These are phyloP conservation scores for Pyrgilauda ruficollis DNA, from an alignment of 2,113 vertebrate species.

Conservation along the genomic window DNA sequence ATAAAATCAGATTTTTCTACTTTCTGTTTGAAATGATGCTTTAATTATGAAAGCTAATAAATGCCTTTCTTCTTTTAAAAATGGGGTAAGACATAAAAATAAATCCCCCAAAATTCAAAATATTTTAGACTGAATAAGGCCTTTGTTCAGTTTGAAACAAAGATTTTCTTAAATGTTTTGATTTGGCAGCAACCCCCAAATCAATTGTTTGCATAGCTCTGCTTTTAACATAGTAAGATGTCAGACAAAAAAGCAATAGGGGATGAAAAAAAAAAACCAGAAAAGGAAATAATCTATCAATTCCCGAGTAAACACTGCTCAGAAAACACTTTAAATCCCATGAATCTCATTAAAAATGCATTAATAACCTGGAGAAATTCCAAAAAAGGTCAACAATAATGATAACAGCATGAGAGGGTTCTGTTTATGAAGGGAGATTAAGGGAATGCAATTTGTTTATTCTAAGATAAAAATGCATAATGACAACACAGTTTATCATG, in stretches of 20 bases:
- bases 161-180: neutral
- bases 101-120: neutral
- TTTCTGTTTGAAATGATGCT: neutral
- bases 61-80: neutral
- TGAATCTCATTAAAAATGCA: slow-evolving; percentile 43
- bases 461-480: slow-evolving; percentile 21
- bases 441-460: slow-evolving; percentile 33
- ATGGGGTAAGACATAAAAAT: neutral
- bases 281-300: slow-evolving; percentile 38
- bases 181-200: neutral
- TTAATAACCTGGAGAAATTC: slow-evolving; percentile 49
- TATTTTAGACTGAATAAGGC: neutral
- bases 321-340: slow-evolving; percentile 40
- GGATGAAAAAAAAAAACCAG: neutral
- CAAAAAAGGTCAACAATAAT: slow-evolving; percentile 42
- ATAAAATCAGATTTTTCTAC: neutral
- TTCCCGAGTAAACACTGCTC: slow-evolving; percentile 20
- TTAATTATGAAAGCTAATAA: neutral
- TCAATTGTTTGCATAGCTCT: neutral
- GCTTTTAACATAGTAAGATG: neutral
- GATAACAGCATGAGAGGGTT: slow-evolving; percentile 33
- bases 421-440: slow-evolving; percentile 39
- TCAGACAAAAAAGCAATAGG: neutral
- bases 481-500: neutral
- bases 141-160: neutral